These are phyloP conservation scores for Eupeodes corollae DNA, from an alignment of 1,140 invertebrate genomes.

Conservation along the genomic window DNA sequence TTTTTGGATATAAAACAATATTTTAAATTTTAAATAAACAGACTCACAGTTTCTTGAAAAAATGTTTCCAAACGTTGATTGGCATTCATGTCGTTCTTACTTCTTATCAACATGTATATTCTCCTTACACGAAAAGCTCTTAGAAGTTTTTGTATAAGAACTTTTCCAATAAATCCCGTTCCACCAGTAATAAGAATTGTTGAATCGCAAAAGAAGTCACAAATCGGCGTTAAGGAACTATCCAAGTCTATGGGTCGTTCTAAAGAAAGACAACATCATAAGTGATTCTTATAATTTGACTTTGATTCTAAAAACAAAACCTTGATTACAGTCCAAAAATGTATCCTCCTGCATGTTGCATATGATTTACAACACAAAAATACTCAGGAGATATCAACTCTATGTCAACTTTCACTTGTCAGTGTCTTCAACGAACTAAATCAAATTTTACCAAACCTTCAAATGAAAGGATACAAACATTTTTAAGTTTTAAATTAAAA, in stretches of 20 bases:
- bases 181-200: constrained; percentile 52
- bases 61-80: constrained; percentile 52
- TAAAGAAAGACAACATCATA: too few relatives aligned
- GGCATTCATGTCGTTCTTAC: constrained; percentile 63
- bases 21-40: background rate
- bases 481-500: background rate
- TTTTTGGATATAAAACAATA: too few relatives aligned
- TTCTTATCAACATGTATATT: constrained; percentile 69
- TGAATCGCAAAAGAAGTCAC: constrained; percentile 38
- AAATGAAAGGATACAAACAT: too few relatives aligned
- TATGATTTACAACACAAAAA: too few relatives aligned
- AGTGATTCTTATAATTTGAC: background rate
- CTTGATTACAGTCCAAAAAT: too few relatives aligned
- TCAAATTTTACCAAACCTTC: background rate
- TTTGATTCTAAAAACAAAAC: background rate
- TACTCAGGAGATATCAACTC: too few relatives aligned
- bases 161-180: constrained; percentile 81
- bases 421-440: background rate
- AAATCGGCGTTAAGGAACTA: constrained; percentile 17
- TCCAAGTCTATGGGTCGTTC: background rate
- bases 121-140: constrained; percentile 57
- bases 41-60: constrained; percentile 49
- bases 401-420: background rate
- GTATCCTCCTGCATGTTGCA: background rate
- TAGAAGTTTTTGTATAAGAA: constrained; percentile 78